Base-by-base conservation (phyloP, 2,113 vertebrate species). In the Meriones unguiculatus region DNA sequence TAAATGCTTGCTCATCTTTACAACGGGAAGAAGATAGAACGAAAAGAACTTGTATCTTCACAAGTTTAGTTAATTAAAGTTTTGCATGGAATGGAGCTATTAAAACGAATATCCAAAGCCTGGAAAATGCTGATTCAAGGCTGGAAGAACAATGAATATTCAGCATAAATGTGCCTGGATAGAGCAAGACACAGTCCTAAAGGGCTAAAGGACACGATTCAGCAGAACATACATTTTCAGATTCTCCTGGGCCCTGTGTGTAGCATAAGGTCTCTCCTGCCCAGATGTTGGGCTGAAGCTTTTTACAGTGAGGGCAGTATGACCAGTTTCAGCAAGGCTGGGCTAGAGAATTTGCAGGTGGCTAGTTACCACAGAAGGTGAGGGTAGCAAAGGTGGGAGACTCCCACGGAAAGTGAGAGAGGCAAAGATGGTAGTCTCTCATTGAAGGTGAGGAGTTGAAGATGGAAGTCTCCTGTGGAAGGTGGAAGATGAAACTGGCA, bases 121-220 rank as follows among this genome's bases (percentile, higher is more conserved):
- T 50, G 13, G 4, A 24, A 77, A 54, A 5, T 35, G 30, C 15
- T 59, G 10, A 2, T 84, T 84, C 35, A 9, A 12, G 50, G 30
- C 1, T 22, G 15, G 4, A 12, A 41, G 50, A 54, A 32, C 50
- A 81, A 18, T 20, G 11, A 2, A 41, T 12, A 57, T 5, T 20
- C 20, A 5, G 38, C 67, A 80, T 52, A 28, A 57, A 30, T 69
- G 14, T 69, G 14, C 7, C 30, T 32, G 3, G 13, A 20, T 6
- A 65, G 22, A 90, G 12, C 0, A 46, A 65, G 20, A 35, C 70
- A 6, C 8, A 57, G 7, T 20, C 6, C 2, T 22, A 70, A 54
- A 18, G 5, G 5, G 11, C 4, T 80, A 11, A 69, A 13, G 2
- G 9, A 17, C 46, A 7, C 8, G n/a, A 2, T 0, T 38, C n/a